phyloP scores from a whole-genome alignment of 2,113 vertebrate genomes.

The Azemiops feae region DNA sequence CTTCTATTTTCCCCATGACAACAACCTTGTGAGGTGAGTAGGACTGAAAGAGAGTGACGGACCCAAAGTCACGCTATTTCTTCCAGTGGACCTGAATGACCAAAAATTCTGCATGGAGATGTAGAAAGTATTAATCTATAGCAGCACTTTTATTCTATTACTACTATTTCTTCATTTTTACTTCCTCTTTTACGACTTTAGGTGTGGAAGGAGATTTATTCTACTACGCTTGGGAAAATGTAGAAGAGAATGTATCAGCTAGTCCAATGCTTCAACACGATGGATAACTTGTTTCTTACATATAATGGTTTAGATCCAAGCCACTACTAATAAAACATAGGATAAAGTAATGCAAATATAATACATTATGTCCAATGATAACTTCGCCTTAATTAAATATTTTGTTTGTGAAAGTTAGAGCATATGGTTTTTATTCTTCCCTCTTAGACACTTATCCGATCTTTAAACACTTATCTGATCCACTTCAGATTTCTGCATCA shows the following conservation, averaged over 20 bases:
- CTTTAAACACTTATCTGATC: not conserved
- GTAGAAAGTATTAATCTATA: not conserved
- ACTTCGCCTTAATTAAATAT: not conserved
- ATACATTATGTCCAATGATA: not conserved
- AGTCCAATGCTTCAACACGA: not conserved
- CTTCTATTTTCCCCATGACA: not conserved
- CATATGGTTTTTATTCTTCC: not conserved
- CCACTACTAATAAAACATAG: too few species aligned
- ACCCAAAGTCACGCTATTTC: not conserved
- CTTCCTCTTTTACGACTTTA: not conserved
- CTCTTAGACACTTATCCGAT: not conserved
- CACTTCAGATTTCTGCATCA: not conserved
- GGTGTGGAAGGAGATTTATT: not conserved
- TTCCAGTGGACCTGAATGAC: not conserved
- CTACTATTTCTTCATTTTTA: not conserved
- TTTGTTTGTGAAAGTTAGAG: not conserved
- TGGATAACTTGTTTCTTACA: not conserved
- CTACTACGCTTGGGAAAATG: not conserved
- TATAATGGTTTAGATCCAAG: not conserved
- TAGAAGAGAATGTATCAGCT: not conserved
- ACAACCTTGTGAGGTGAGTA: not conserved
- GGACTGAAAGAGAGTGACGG: not conserved
- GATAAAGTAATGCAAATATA: not conserved
- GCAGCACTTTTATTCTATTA: not conserved
- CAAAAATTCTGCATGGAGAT: not conserved